These are phyloP conservation scores for Herpetotheres cachinnans DNA, from an alignment of 2,113 vertebrate species.

Conservation along the genomic window DNA sequence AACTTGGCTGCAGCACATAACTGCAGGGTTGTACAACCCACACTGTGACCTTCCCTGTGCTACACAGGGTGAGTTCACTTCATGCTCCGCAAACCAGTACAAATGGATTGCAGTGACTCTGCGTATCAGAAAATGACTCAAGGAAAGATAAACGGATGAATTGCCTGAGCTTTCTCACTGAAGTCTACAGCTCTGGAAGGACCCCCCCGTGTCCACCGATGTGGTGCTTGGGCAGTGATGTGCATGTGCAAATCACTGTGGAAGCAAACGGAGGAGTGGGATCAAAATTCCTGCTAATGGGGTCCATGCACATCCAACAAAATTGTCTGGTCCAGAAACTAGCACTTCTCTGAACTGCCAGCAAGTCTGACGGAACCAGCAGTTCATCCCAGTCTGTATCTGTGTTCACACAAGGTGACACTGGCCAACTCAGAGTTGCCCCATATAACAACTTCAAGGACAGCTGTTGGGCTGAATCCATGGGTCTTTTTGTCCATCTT, in stretches of 20 bases:
- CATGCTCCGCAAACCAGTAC: neutral
- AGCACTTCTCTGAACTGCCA: neutral
- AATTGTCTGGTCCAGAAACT: neutral
- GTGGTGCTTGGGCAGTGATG: accelerated
- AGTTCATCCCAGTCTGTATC: neutral
- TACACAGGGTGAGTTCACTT: neutral
- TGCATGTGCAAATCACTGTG: neutral
- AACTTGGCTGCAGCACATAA: neutral
- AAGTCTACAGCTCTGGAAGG: neutral
- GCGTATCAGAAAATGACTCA: neutral
- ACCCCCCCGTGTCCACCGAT: accelerated
- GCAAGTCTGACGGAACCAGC: neutral
- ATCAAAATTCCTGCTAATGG: neutral
- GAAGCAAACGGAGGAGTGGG: neutral
- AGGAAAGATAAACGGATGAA: neutral
- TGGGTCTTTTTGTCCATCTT: accelerated
- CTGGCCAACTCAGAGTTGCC: neutral
- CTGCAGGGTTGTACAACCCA: neutral
- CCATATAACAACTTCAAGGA: neutral
- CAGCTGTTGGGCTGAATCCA: neutral
- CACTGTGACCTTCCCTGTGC: neutral
- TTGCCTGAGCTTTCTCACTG: neutral
- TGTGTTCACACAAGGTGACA: neutral
- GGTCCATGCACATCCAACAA: neutral
- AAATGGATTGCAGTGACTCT: neutral